Evolutionary conservation across 2,797 vertebrate species (phyloP).

Genomic region (Schizopygopsis pylzovi): DNA sequence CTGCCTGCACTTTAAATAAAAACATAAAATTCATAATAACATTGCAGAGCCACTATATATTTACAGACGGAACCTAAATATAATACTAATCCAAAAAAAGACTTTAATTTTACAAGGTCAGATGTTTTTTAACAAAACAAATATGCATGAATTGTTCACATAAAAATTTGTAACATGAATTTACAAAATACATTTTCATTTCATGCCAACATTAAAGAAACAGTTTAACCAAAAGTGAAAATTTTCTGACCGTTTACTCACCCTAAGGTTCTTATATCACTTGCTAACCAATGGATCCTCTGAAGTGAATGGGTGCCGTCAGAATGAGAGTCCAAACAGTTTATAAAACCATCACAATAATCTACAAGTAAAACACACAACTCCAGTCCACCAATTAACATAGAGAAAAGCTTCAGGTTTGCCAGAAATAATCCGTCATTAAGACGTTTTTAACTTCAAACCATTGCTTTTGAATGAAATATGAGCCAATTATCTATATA

Average conservation of each 20-base stretch:
- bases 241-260: background rate
- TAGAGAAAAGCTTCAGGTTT: background rate
- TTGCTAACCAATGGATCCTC: background rate
- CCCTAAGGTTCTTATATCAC: background rate
- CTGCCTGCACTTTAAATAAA: slow-evolving; percentile 39
- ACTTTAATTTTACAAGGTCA: background rate
- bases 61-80: slow-evolving; percentile 53
- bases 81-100: background rate
- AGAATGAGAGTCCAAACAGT: too few relatives aligned
- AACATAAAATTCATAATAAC: slow-evolving; percentile 33
- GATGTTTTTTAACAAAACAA: background rate
- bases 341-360: background rate
- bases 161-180: background rate
- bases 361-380: background rate
- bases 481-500: background rate
- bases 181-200: background rate
- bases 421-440: background rate
- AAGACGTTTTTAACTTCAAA: background rate
- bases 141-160: too few relatives aligned
- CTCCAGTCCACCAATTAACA: background rate
- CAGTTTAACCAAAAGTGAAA: background rate
- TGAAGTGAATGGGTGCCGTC: background rate
- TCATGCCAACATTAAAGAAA: background rate
- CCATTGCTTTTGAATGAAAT: background rate
- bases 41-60: background rate